These are phyloP conservation scores for Drosophila birchii DNA, from an alignment of 2,888 invertebrate species.

Conservation along the genomic window DNA sequence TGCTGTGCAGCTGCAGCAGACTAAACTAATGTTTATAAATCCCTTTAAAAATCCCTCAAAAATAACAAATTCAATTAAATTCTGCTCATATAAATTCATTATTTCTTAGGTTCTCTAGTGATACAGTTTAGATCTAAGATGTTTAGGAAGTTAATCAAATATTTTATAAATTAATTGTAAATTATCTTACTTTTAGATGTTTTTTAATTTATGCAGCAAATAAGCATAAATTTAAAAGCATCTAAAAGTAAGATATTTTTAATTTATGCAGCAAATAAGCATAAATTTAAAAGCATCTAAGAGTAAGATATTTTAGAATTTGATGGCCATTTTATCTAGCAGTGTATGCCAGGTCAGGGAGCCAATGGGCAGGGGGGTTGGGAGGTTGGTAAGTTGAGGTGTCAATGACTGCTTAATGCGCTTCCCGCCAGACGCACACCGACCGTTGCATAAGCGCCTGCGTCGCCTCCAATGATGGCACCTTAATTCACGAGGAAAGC, in stretches of 20 bases:
- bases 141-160: neutral
- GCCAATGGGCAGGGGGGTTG: slow-evolving; percentile 9
- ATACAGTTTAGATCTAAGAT: neutral
- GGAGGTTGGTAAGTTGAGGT: too few relatives aligned
- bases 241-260: too few relatives aligned
- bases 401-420: slow-evolving; percentile 79
- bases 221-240: too few relatives aligned
- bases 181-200: neutral
- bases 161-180: neutral
- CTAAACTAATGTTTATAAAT: too few relatives aligned
- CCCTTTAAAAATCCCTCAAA: too few relatives aligned
- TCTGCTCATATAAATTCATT: too few relatives aligned
- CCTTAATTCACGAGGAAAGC: slow-evolving; percentile 57
- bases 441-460: slow-evolving; percentile 66
- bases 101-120: neutral
- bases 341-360: neutral
- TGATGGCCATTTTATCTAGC: neutral
- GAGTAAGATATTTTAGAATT: neutral
- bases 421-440: slow-evolving; percentile 48
- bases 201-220: too few relatives aligned
- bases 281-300: too few relatives aligned
- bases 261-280: too few relatives aligned
- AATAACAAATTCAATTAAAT: too few relatives aligned
- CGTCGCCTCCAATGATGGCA: slow-evolving; percentile 57
- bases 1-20: too few relatives aligned